phyloP scores from a whole-genome alignment of 1,140 invertebrate species.

The Panagrolaimus sp. region DNA sequence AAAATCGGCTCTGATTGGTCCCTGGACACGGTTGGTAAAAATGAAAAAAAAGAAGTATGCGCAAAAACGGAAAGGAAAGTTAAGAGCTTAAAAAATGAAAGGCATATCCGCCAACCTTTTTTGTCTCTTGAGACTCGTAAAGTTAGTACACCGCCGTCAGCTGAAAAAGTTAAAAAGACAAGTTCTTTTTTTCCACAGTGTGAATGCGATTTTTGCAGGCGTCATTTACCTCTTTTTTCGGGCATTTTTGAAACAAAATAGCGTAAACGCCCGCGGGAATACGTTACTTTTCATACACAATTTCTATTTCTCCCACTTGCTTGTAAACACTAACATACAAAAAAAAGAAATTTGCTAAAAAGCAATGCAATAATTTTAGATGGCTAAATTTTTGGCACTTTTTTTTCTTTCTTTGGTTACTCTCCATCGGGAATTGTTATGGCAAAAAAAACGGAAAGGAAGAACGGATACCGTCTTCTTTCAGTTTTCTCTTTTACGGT shows the following conservation, averaged over 20 bases:
- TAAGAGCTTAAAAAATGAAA: background rate
- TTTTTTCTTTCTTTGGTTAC: no score
- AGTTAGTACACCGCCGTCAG: slow-evolving; percentile 7
- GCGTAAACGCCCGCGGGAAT: slow-evolving; percentile 12
- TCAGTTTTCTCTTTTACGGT: no score
- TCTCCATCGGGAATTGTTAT: no score
- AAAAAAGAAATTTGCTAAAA: no score
- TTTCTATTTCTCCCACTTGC: no score
- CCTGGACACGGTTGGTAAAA: background rate
- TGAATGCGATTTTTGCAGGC: background rate
- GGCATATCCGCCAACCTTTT: background rate
- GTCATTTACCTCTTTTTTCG: slow-evolving; percentile 12
- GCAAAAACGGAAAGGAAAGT: slow-evolving; percentile 14
- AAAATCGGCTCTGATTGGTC: background rate
- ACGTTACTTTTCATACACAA: slow-evolving; percentile 4
- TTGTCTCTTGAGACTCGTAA: slow-evolving; percentile 13
- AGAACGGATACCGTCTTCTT: no score
- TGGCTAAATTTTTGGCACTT: slow-evolving; percentile 5
- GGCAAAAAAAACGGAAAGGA: no score
- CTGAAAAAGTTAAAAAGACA: background rate
- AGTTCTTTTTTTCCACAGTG: background rate
- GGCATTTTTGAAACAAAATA: background rate
- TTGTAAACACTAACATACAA: no score
- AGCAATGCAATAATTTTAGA: slow-evolving; percentile 9
- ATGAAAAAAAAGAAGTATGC: no score